Conservation (phyloP, 2,888 invertebrate species). For the Cerastis leucographa region DNA sequence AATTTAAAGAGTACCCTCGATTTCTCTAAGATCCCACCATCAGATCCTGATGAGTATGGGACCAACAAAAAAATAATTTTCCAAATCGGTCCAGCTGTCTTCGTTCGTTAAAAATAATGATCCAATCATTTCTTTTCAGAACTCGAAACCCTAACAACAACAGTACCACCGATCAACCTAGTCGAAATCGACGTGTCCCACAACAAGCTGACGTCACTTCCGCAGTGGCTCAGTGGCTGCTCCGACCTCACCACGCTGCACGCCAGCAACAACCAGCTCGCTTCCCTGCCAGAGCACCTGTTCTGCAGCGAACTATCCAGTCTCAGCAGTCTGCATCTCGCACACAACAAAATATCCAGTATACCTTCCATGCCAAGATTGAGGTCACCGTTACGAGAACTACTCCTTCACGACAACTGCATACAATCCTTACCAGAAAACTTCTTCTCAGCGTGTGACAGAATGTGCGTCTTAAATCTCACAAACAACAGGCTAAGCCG, state of each 20-base stretch:
- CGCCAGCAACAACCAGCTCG: constrained; percentile 94
- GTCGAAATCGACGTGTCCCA: constrained; percentile 95
- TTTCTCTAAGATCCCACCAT: no score
- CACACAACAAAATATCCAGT: constrained; percentile 94
- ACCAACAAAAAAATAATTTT: no score
- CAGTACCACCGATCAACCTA: constrained; percentile 93
- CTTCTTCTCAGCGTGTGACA: constrained; percentile 93
- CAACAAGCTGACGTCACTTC: constrained; percentile 93
- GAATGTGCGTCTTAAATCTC: constrained; percentile 93
- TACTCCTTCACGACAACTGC: constrained; percentile 95
- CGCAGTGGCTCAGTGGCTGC: constrained; percentile 94
- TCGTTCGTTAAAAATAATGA: background rate
- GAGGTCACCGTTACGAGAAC: constrained; percentile 92
- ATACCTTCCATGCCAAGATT: constrained; percentile 93
- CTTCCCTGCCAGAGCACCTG: constrained; percentile 93
- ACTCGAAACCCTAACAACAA: constrained; percentile 93
- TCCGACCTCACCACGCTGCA: constrained; percentile 93
- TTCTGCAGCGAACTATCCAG: constrained; percentile 94
- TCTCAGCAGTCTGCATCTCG: constrained; percentile 93
- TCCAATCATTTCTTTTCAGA: constrained; percentile 88
- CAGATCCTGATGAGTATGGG: no score
- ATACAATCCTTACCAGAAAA: constrained; percentile 94
- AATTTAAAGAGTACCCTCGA: no score
- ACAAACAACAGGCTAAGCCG: constrained; percentile 94
- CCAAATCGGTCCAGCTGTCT: no score